phyloP scores from a whole-genome alignment of 2,888 invertebrate genomes.

The Agrypnus murinus region DNA sequence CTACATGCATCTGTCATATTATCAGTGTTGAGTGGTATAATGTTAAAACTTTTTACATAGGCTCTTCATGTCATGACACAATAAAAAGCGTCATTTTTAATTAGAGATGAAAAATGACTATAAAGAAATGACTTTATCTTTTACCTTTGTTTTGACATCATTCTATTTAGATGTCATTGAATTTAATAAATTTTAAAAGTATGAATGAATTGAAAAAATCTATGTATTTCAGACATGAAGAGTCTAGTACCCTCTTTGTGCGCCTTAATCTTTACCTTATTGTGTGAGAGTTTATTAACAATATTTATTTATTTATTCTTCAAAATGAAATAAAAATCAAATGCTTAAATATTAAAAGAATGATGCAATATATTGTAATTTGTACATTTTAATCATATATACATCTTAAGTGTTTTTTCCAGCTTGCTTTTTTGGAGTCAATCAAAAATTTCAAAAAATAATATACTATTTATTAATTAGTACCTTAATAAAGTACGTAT shows the following conservation, averaged over 20 bases:
- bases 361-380: slow-evolving; percentile 36
- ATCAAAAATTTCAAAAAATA: slow-evolving; percentile 43
- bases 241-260: slow-evolving; percentile 39
- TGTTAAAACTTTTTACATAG: slow-evolving; percentile 34
- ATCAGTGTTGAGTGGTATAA: slow-evolving; percentile 43
- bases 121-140: not conserved
- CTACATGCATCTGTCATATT: slow-evolving; percentile 34
- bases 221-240: slow-evolving; percentile 33
- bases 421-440: slow-evolving; percentile 38
- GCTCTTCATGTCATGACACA: slow-evolving; percentile 43
- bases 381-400: slow-evolving; percentile 31
- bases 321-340: slow-evolving; percentile 37
- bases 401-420: slow-evolving; percentile 21
- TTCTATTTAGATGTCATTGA: too few relatives aligned
- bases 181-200: not conserved
- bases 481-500: slow-evolving; percentile 34
- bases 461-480: slow-evolving; percentile 29
- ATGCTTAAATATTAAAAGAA: slow-evolving; percentile 31
- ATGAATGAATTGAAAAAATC: not conserved
- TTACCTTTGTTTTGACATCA: not conserved
- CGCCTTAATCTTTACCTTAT: slow-evolving; percentile 42
- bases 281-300: slow-evolving; percentile 30
- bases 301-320: slow-evolving; percentile 39
- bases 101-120: not conserved
- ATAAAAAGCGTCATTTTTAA: not conserved